These are phyloP conservation scores for Reticulitermes speratus DNA, from an alignment of 1,140 invertebrate genomes.

Conservation along the genomic window DNA sequence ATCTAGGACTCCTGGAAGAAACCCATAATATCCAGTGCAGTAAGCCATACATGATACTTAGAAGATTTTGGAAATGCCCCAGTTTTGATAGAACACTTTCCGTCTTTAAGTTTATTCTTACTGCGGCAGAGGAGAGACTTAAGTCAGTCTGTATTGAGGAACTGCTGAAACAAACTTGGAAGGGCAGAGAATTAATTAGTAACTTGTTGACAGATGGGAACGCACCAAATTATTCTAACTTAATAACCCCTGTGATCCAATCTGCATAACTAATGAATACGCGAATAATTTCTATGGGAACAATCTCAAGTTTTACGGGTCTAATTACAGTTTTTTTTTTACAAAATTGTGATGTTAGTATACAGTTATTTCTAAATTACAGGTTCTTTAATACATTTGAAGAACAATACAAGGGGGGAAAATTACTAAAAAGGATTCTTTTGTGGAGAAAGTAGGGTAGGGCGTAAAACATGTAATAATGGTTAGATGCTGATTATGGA, in stretches of 20 bases:
- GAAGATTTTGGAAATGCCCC: too few relatives aligned
- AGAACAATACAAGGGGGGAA: not conserved
- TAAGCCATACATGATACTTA: too few relatives aligned
- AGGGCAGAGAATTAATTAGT: not conserved
- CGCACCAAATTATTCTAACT: not conserved
- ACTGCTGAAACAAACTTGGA: not conserved
- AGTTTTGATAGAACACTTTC: not conserved
- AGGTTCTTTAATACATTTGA: not conserved
- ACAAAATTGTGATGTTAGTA: not conserved
- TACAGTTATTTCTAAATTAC: not conserved
- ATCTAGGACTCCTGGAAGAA: too few relatives aligned
- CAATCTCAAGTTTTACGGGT: not conserved
- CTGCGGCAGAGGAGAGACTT: not conserved
- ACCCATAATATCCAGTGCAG: too few relatives aligned
- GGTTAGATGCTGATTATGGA: not conserved
- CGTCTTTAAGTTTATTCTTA: not conserved
- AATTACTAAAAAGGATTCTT: not conserved
- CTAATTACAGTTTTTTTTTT: not conserved
- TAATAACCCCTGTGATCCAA: not conserved
- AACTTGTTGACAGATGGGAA: not conserved
- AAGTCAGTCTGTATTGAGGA: not conserved
- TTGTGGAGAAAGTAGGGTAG: not conserved
- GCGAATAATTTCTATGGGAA: too few relatives aligned
- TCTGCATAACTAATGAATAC: not conserved
- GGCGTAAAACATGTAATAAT: not conserved